Evolutionary conservation across 2,888 invertebrate genomes (phyloP).

Genomic region (Perizoma affinitatum): DNA sequence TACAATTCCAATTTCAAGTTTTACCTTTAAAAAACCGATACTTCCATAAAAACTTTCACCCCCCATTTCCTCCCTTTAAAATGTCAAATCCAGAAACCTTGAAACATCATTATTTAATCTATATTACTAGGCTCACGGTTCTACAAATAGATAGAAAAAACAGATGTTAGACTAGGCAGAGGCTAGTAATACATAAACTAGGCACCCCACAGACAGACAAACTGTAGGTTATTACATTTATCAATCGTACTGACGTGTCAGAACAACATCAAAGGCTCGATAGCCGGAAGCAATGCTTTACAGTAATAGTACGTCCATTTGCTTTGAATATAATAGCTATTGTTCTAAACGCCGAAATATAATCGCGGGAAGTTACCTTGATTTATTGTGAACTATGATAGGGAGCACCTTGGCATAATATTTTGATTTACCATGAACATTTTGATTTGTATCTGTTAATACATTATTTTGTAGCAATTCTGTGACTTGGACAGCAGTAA

Average conservation of each 20-base stretch:
- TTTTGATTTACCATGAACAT: constrained; percentile 19
- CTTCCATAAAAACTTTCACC: too few species aligned
- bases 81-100: too few species aligned
- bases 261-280: constrained; percentile 60
- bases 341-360: constrained; percentile 73
- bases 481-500: too few species aligned
- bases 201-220: constrained; percentile 14
- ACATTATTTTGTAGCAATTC: too few species aligned
- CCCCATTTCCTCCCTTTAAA: too few species aligned
- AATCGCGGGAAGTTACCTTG: constrained; percentile 71
- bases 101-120: too few species aligned
- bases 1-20: too few species aligned
- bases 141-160: too few species aligned
- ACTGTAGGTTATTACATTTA: constrained; percentile 34
- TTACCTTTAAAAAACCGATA: too few species aligned
- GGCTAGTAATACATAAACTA: constrained; percentile 8
- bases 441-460: too few species aligned
- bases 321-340: constrained; percentile 79
- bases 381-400: constrained; percentile 57
- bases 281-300: constrained; percentile 76
- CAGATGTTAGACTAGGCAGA: too few species aligned
- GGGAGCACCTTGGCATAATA: constrained; percentile 28
- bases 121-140: too few species aligned
- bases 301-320: constrained; percentile 70
- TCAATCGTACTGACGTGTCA: constrained; percentile 45